Evolutionary conservation across 2,888 invertebrate genomes (phyloP), one percentile per base, ranked within the genome.

Genomic region (Lepidocyrtinus sp.): DNA sequence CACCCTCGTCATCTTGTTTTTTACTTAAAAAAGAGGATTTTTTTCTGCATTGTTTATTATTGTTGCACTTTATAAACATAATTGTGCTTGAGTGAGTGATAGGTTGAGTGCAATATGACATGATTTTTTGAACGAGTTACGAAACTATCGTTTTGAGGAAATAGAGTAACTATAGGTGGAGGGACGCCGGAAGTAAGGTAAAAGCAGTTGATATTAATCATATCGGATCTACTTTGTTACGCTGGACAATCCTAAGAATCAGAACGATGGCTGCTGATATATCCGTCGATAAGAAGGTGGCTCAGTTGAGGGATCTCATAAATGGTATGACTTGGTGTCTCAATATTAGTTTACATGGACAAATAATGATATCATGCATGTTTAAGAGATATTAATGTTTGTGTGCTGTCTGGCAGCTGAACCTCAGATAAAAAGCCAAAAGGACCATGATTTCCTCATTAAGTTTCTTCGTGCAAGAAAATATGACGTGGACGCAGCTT

Each of bases 381-480:
- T 36, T 9, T 36, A 12, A 36, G 12, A 12, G 5, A 5, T 36
- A 12, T 36, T 12, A 36, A 36, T 12, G 12, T 36, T 36, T 36
- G 36, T 12, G 36, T 36, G 36, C 12, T 1, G 36, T 27, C 36
- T 61, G 0, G 15, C 36, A 76, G 77, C 55, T 12, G 72, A 77
- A 24, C 22, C 74, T 5, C 46, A 62, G 0, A n/a, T 81, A 0
- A 76, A 76, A 15, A 65, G 73, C 25, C 81, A 76, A 36, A 62
- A 68, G 55, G 81, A 81, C n/a, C 68, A 72, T 64, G 81, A 81
- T 15, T 81, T 81, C 46, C 64, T 81, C 2, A 76, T 81, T 9
- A 81, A 81, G 69, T 81, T 81, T 36, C 72, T 81, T 9, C 72
- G 81, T 7, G 81, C 81, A 2, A 61, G 81, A 15, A 81, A 81